Base-by-base conservation (phyloP, 2,113 vertebrate genomes). In the Myrmecophaga tridactyla region DNA sequence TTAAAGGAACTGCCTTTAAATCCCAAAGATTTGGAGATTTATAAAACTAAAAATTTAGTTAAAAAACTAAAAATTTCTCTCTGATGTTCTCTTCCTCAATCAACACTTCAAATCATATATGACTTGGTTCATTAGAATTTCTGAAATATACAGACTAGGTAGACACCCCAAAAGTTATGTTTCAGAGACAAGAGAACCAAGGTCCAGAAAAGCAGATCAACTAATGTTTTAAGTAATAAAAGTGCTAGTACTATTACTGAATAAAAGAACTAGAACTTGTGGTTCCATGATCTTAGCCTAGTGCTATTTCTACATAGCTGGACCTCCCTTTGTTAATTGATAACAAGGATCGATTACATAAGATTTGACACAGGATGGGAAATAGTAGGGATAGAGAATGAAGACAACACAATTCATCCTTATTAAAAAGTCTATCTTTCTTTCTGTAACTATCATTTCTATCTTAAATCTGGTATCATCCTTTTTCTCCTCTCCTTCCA, bases 401-500 rank as follows among this genome's bases (percentile, higher is more conserved):
- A 29, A 91, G 78, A 81, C 23, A 20, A 34, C 25, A 76, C 21
- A 4, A 13, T 4, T 20, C 2, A 27, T 25, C 23, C 75, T 12
- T 1, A 51, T 6, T 34, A n/a, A 11, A 0, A 0, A 25, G 8
- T n/a, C 58, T 43, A 36, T 11, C 7, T 12, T 17, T 25, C 53
- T 34, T 11, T 18, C 75, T 6, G 29, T 7, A 11, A 41, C 8
- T 29, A 27, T 6, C 34, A 3, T 6, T 25, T 25, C 63, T 14
- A 12, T 39, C n/a, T 51, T 31, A 48, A 39, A 53, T 65, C 72
- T 46, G 23, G 39, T 69, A 67, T 29, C 36, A 20, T 4, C 39
- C 90, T 31, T n/a, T 12, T 34, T 58, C 23, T 6, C 1, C n/a
- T 4, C 23, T 17, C 23, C 4, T 10, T 10, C 51, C 36, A 43